Evolutionary conservation across 2,797 vertebrate genomes (phyloP).

Genomic region (Anisognathus igniventris): DNA sequence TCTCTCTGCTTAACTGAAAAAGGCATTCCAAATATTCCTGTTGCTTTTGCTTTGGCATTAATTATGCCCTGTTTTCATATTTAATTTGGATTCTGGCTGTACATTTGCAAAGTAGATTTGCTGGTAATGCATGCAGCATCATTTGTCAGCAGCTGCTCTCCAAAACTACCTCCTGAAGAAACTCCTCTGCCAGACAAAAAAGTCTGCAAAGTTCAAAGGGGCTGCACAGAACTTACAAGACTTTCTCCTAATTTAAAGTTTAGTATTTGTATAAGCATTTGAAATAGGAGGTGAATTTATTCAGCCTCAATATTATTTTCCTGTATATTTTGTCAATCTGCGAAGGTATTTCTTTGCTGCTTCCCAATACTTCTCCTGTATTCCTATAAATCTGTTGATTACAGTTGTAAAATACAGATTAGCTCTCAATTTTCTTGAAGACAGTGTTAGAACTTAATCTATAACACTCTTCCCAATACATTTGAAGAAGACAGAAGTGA

Average conservation of each 20-base stretch:
- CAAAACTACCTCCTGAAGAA: neutral
- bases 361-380: neutral
- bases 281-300: neutral
- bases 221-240: neutral
- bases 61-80: neutral
- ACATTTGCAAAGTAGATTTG: neutral
- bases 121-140: neutral
- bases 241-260: neutral
- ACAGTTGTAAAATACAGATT: conserved; percentile 17
- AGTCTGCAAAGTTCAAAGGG: neutral
- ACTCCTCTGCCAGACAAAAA: neutral
- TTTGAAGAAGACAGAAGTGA: conserved; percentile 9
- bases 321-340: neutral
- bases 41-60: neutral
- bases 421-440: neutral
- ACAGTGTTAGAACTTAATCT: conserved; percentile 16
- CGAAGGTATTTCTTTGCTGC: neutral
- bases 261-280: neutral
- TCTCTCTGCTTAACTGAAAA: neutral
- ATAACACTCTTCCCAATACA: neutral
- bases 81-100: neutral
- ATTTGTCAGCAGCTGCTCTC: neutral
- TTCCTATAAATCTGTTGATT: neutral
- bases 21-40: neutral
- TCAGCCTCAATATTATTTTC: neutral